Base-by-base conservation (phyloP, 2,797 vertebrate genomes). In the Tachyglossus aculeatus region DNA sequence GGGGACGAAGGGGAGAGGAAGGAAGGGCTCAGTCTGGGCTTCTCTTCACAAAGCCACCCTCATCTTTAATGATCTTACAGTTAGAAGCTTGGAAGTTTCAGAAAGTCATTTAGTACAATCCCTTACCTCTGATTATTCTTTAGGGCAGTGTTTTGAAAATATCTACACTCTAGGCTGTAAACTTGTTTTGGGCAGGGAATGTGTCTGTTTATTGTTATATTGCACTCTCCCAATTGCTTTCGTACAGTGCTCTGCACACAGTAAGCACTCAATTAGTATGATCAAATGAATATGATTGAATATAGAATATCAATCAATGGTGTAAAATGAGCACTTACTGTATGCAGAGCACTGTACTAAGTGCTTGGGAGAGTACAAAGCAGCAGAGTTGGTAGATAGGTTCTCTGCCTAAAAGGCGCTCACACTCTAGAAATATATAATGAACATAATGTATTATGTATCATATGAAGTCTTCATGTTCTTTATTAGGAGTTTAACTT, bases 61-160 rank as follows among this genome's bases (percentile, higher is more conserved):
- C n/a, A n/a, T n/a, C n/a, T n/a, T n/a, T n/a, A n/a, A n/a, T n/a
- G n/a, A n/a, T n/a, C n/a, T n/a, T 40, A 21, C 31, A 58, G 60
- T 52, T 58, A 40, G 52, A 71, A 3, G 48, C 74, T 9, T 75
- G 41, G 18, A 62, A 70, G n/a, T 34, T 70, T 61, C 10, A 39
- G 57, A 33, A 55, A 36, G 27, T 2, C 6, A 40, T 31, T 38
- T 36, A 33, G 5, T 47, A 5, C 7, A 68, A 22, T n/a, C n/a
- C 4, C 16, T 57, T 66, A 53, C 9, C 48, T 48, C 29, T 29
- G 25, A 24, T 9, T 47, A 5, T 39, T 39, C 37, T 52, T 77
- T 3, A n/a, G 40, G 16, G 51, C 25, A 39, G 29, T 47, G 63
- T 51, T 47, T 13, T 36, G 43, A 61, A 58, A 31, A 59, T 33